These are phyloP conservation scores for Urocynchramus pylzowi DNA, from an alignment of 2,113 vertebrate genomes.

Conservation along the genomic window DNA sequence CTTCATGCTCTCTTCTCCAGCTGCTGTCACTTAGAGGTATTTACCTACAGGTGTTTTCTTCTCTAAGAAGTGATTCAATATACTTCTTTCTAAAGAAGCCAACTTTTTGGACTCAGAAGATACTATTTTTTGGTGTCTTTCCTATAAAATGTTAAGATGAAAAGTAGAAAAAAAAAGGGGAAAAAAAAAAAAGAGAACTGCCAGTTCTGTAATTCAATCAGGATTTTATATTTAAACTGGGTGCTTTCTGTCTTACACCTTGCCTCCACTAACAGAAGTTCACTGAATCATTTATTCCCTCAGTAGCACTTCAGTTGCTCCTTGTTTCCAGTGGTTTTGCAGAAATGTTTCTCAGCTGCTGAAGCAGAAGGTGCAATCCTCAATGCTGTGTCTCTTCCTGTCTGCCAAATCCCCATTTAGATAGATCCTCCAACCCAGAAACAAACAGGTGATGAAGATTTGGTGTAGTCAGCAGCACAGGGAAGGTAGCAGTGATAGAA, in stretches of 20 bases:
- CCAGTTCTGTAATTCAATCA: background rate
- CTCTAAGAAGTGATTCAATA: background rate
- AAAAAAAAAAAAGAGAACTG: background rate
- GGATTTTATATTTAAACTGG: slow-evolving; percentile 6
- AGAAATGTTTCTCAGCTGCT: background rate
- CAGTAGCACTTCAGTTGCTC: background rate
- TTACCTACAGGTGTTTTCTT: background rate
- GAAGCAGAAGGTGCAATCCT: slow-evolving; percentile 19
- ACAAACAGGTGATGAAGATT: background rate
- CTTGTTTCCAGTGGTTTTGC: slow-evolving; percentile 35
- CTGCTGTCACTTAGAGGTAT: background rate
- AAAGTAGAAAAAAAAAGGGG: background rate
- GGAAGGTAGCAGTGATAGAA: background rate
- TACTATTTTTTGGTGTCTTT: background rate
- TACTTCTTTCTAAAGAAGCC: background rate
- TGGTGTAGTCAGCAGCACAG: background rate
- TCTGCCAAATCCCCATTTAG: background rate
- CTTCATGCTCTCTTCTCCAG: background rate
- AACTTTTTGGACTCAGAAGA: background rate
- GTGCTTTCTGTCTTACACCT: slow-evolving; percentile 29
- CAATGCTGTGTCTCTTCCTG: background rate
- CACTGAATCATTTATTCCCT: slow-evolving; percentile 15
- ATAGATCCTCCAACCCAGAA: background rate
- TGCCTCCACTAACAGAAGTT: slow-evolving; percentile 9
- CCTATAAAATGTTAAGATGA: background rate